Conservation (phyloP, 2,888 invertebrate genomes). For the Mongoloraphidia duomilia region DNA sequence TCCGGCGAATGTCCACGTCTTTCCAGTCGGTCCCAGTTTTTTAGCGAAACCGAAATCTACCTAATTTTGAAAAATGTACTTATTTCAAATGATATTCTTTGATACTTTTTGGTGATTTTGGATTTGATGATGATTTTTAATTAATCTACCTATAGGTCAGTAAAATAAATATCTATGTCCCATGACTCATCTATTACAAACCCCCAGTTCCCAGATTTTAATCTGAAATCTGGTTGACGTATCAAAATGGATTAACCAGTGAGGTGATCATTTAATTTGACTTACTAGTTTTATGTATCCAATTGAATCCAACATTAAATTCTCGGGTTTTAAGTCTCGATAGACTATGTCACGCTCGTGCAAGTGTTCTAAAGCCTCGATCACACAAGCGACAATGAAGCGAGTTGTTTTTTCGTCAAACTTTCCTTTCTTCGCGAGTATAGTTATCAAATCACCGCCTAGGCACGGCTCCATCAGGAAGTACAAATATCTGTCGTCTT, state of each 20-base stretch:
- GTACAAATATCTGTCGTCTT: slow-evolving; percentile 80
- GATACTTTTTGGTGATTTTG: too few relatives aligned
- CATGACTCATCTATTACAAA: not conserved
- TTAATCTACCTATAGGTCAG: not conserved
- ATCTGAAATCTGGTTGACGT: not conserved
- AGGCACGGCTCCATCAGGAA: slow-evolving; percentile 86
- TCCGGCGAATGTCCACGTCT: slow-evolving; percentile 91
- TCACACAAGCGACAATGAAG: slow-evolving; percentile 80
- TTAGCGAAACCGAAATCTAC: slow-evolving; percentile 91
- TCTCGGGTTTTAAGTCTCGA: slow-evolving; percentile 86
- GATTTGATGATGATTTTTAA: too few relatives aligned
- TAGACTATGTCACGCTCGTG: slow-evolving; percentile 69
- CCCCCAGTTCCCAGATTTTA: not conserved
- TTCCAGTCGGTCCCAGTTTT: slow-evolving; percentile 55
- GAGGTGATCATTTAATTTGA: slow-evolving; percentile 2
- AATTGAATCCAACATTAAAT: slow-evolving; percentile 65
- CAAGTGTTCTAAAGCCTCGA: slow-evolving; percentile 79
- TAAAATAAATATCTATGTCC: not conserved
- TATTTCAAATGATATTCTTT: too few relatives aligned
- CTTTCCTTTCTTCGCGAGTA: slow-evolving; percentile 48
- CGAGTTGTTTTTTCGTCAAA: slow-evolving; percentile 70
- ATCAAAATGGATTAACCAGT: not conserved
- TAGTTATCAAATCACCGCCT: slow-evolving; percentile 88
- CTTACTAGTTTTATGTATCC: slow-evolving; percentile 80
- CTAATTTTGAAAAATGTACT: slow-evolving; percentile 26